A percentile compares a stretch with the other conserved stretches of the same genome.
These are phyloP conservation scores for Hemistola chrysoprasaria DNA, from an alignment of 2,888 invertebrate species.

Conservation along the genomic window DNA sequence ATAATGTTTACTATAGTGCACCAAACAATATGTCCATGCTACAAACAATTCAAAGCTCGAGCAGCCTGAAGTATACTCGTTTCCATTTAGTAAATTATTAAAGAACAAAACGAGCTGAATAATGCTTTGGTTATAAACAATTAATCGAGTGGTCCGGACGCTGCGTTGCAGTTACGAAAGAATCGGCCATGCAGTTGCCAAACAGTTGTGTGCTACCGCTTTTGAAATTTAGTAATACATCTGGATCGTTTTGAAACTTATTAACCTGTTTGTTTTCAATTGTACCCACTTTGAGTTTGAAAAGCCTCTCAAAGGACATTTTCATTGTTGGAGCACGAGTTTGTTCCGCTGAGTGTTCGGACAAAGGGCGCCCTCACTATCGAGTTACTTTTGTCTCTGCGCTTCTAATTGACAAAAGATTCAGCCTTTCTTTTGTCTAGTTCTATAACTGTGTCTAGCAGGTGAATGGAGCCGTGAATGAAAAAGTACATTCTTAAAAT, in stretches of 20 bases:
- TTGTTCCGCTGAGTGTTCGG: conserved; percentile 47
- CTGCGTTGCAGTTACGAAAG: conserved; percentile 73
- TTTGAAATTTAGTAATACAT: conserved; percentile 75
- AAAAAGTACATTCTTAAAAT: conserved; percentile 9
- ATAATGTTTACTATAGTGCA: too few relatives aligned
- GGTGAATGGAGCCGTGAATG: conserved; percentile 54
- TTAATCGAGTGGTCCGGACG: conserved; percentile 79
- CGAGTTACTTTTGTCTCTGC: conserved; percentile 74
- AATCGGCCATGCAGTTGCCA: conserved; percentile 69
- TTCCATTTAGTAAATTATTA: conserved; percentile 19
- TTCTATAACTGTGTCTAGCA: conserved; percentile 50
- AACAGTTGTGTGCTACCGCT: conserved; percentile 76
- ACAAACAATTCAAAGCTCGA: conserved; percentile 31
- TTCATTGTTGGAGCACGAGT: conserved; percentile 57
- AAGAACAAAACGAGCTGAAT: conserved; percentile 69
- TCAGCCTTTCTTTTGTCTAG: conserved; percentile 50
- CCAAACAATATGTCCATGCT: conserved; percentile 23
- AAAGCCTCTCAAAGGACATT: conserved; percentile 66
- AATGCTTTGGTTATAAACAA: conserved; percentile 65
- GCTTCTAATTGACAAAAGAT: conserved; percentile 75
- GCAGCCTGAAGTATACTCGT: conserved; percentile 26
- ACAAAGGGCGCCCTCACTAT: conserved; percentile 71
- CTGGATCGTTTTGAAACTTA: conserved; percentile 81
- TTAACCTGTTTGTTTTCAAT: conserved; percentile 77
- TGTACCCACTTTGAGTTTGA: conserved; percentile 57